These are phyloP conservation scores for Tholera decimalis DNA, from an alignment of 2,888 invertebrate species.

Conservation along the genomic window DNA sequence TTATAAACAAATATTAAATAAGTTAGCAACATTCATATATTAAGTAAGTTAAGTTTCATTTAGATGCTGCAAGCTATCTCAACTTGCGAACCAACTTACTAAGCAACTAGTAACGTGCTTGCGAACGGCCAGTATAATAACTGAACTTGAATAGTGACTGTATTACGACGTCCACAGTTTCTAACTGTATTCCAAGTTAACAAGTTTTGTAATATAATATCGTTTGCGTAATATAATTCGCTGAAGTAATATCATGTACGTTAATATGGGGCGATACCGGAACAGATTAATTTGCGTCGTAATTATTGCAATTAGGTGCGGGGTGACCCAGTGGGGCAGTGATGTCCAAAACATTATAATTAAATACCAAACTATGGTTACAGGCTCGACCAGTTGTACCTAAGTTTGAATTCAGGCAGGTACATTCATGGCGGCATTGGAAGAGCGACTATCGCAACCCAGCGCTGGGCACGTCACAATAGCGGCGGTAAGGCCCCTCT, in stretches of 20 bases:
- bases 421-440: too few relatives aligned
- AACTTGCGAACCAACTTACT: constrained; percentile 38
- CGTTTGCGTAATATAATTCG: constrained; percentile 26
- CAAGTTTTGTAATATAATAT: constrained; percentile 45
- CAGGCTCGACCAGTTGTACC: too few relatives aligned
- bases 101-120: constrained; percentile 44
- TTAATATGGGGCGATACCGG: neutral
- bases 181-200: constrained; percentile 41
- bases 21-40: constrained; percentile 27
- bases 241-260: constrained; percentile 2
- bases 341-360: too few relatives aligned
- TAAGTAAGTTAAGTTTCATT: constrained; percentile 50
- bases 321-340: too few relatives aligned
- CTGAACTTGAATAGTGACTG: constrained; percentile 40
- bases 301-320: neutral
- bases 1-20: constrained; percentile 43
- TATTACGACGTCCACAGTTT: constrained; percentile 45
- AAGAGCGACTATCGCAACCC: too few relatives aligned
- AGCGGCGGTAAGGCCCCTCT: too few relatives aligned
- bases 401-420: too few relatives aligned
- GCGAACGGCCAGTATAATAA: constrained; percentile 39
- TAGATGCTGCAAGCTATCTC: constrained; percentile 41
- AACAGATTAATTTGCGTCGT: constrained; percentile 1
- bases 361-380: too few relatives aligned
- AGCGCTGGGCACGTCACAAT: too few relatives aligned